Evolutionary conservation across 1,140 invertebrate genomes (phyloP).

Genomic region (Drosophila varians): DNA sequence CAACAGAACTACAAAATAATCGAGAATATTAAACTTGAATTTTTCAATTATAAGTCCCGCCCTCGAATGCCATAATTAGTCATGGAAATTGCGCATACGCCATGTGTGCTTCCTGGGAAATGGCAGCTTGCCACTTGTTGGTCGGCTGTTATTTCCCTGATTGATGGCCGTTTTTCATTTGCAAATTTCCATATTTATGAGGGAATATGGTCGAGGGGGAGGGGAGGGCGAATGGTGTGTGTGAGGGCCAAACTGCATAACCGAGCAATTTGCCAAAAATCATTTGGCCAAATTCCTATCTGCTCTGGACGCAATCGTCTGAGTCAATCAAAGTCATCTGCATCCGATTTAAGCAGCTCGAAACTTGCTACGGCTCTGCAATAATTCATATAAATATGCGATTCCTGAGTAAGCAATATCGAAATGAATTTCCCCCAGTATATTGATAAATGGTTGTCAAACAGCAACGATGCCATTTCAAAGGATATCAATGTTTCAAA

Average conservation of each 20-base stretch:
- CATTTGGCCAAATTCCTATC: conserved; percentile 12
- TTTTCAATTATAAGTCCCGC: conserved; percentile 23
- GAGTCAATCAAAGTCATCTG: conserved; percentile 23
- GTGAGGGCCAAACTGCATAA: conserved; percentile 19
- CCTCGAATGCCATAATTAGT: conserved; percentile 33
- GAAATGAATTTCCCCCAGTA: conserved; percentile 5
- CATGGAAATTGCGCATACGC: conserved; percentile 31
- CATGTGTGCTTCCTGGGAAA: conserved; percentile 22
- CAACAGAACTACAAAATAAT: conserved; percentile 7
- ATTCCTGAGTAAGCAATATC: conserved; percentile 30
- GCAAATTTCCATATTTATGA: conserved; percentile 50
- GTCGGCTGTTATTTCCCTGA: conserved; percentile 17
- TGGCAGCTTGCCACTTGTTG: conserved; percentile 44
- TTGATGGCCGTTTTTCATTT: conserved; percentile 47
- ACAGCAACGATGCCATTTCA: conserved; percentile 4
- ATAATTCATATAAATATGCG: conserved; percentile 39
- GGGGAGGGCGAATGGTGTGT: neutral
- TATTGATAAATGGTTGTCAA: conserved; percentile 22
- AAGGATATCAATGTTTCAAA: neutral
- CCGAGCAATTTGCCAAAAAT: conserved; percentile 31
- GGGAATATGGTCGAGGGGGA: neutral
- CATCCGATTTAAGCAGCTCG: conserved; percentile 6
- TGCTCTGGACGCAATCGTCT: neutral
- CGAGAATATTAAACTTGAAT: neutral
- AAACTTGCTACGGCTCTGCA: neutral